Evolutionary conservation across 2,888 invertebrate species (phyloP).

Genomic region (Allygus modestus): DNA sequence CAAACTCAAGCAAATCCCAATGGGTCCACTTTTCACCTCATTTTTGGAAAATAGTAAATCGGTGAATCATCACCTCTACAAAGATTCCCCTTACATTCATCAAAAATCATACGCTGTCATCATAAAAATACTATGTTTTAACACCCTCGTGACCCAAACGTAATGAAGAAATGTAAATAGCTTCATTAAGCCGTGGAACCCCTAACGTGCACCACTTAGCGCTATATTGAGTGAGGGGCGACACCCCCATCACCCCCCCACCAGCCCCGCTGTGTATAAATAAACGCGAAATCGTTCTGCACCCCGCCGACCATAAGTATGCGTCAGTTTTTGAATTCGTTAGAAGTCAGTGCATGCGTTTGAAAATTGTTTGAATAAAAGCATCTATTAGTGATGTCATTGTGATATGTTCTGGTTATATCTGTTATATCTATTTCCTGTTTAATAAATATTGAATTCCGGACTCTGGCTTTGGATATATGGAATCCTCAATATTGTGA

Average conservation of each 20-base stretch:
- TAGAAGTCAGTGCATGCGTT: neutral
- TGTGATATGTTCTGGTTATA: too few species aligned
- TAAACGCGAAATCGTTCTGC: constrained; percentile 34
- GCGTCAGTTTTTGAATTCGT: neutral
- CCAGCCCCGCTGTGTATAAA: constrained; percentile 6
- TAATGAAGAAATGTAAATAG: constrained; percentile 56
- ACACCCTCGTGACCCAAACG: constrained; percentile 29
- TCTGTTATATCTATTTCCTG: too few species aligned
- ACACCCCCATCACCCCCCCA: neutral
- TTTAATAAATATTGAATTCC: too few species aligned
- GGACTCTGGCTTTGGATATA: too few species aligned
- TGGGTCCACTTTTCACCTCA: too few species aligned
- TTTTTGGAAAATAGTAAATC: too few species aligned
- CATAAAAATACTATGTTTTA: constrained; percentile 17
- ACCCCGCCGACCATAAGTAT: neutral
- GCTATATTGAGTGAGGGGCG: constrained; percentile 38
- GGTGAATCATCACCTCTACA: too few species aligned
- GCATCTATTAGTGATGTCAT: too few species aligned
- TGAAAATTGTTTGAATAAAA: too few species aligned
- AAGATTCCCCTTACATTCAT: neutral
- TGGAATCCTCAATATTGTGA: too few species aligned
- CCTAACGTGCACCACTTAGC: constrained; percentile 42
- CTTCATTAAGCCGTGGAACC: constrained; percentile 40
- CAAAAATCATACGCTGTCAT: neutral
- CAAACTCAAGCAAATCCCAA: too few species aligned